Conservation (phyloP, 2,888 invertebrate genomes). For the Drosophila ustulata region DNA sequence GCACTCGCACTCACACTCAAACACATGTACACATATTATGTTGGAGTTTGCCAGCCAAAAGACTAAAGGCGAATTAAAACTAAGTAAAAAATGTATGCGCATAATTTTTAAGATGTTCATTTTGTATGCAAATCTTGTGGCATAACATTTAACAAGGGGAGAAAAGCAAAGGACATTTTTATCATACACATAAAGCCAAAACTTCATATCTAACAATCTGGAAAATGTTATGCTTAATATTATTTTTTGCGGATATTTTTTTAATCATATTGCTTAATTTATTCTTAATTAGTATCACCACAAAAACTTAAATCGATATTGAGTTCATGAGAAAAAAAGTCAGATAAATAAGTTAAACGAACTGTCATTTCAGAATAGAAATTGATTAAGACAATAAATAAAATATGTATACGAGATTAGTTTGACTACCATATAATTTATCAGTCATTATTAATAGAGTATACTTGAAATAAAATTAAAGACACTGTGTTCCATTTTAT, state of each 20-base stretch:
- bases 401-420: no score
- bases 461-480: no score
- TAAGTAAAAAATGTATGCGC: slow-evolving; percentile 71
- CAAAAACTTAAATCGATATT: no score
- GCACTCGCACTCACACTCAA: no score
- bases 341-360: no score
- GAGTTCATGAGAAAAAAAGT: no score
- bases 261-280: not conserved
- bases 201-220: not conserved
- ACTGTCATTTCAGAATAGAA: no score
- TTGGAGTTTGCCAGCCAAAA: slow-evolving; percentile 40
- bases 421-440: no score
- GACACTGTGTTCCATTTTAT: no score
- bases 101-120: slow-evolving; percentile 75
- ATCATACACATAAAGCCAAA: not conserved
- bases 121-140: slow-evolving; percentile 72
- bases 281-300: no score
- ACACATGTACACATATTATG: not conserved
- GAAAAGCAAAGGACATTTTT: slow-evolving; percentile 12
- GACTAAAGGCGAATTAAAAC: slow-evolving; percentile 72
- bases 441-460: no score
- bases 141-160: slow-evolving; percentile 34
- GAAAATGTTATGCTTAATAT: not conserved
- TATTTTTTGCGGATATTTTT: not conserved
- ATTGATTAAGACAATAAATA: no score